Evolutionary conservation across 2,888 invertebrate species (phyloP).

Genomic region (Bombyx huttoni): DNA sequence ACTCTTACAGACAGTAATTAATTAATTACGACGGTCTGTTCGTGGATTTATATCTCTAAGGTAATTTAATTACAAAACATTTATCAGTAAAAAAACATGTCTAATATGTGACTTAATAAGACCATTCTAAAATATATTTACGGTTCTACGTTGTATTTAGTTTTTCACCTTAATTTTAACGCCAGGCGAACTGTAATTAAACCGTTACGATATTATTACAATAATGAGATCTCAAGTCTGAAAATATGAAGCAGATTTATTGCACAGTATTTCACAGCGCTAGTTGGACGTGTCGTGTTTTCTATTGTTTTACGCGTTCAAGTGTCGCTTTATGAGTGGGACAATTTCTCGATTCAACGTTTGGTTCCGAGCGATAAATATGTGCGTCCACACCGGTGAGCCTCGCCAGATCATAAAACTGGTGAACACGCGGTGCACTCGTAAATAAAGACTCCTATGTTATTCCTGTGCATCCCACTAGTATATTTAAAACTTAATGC

Average conservation of each 20-base stretch:
- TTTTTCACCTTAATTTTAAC: neutral
- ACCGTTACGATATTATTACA: too few species aligned
- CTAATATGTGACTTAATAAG: neutral
- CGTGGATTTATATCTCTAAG: neutral
- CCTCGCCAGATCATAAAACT: constrained; percentile 47
- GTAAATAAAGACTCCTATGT: constrained; percentile 34
- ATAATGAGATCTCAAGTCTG: neutral
- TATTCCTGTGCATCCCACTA: neutral
- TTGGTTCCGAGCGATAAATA: constrained; percentile 46
- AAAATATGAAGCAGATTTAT: constrained; percentile 19
- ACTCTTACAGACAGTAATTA: constrained; percentile 7
- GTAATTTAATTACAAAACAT: neutral
- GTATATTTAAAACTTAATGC: neutral
- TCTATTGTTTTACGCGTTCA: constrained; percentile 44
- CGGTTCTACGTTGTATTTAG: neutral
- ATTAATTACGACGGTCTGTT: neutral
- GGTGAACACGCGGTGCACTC: constrained; percentile 21
- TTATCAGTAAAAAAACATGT: neutral
- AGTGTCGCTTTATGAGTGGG: constrained; percentile 50
- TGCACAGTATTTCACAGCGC: constrained; percentile 19
- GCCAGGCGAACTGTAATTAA: too few species aligned
- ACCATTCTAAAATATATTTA: neutral
- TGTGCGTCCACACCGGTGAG: constrained; percentile 40
- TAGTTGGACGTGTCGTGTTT: constrained; percentile 12
- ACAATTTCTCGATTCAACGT: constrained; percentile 26